phyloP scores from a whole-genome alignment of 2,797 vertebrate genomes.

The Dendrocincla fuliginosa region DNA sequence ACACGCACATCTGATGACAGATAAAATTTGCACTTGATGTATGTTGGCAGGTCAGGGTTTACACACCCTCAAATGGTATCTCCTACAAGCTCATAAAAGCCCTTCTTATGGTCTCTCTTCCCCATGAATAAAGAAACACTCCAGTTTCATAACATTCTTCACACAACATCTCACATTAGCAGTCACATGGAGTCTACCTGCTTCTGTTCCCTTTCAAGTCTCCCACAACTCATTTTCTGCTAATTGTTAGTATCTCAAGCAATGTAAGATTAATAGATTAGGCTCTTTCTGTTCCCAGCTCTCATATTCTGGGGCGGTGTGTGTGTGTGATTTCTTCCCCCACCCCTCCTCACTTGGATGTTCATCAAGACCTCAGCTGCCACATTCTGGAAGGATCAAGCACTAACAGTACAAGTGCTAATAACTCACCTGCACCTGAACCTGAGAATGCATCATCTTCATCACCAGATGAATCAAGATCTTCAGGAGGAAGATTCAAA shows the following conservation, averaged over 20 bases:
- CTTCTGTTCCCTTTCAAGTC: neutral
- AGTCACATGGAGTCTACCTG: neutral
- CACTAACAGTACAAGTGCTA: neutral
- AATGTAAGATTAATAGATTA: neutral
- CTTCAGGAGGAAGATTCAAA: constrained; percentile 70
- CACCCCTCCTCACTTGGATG: neutral
- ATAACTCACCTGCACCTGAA: constrained; percentile 79
- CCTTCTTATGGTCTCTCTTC: neutral
- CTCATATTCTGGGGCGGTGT: neutral
- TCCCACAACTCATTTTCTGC: neutral
- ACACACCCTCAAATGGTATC: neutral
- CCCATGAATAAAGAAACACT: neutral
- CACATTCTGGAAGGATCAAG: neutral
- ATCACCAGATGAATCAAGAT: constrained; percentile 83
- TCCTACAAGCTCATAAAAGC: neutral
- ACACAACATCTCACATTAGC: neutral
- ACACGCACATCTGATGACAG: neutral
- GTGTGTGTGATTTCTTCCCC: neutral
- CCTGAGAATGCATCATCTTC: constrained; percentile 78
- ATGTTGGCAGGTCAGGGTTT: neutral
- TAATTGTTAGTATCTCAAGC: neutral
- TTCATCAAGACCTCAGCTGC: neutral
- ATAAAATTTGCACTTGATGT: neutral
- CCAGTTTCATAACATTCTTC: neutral
- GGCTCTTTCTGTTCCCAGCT: neutral